Base-by-base conservation (phyloP, 2,797 vertebrate species). In the Bufotes viridis region DNA sequence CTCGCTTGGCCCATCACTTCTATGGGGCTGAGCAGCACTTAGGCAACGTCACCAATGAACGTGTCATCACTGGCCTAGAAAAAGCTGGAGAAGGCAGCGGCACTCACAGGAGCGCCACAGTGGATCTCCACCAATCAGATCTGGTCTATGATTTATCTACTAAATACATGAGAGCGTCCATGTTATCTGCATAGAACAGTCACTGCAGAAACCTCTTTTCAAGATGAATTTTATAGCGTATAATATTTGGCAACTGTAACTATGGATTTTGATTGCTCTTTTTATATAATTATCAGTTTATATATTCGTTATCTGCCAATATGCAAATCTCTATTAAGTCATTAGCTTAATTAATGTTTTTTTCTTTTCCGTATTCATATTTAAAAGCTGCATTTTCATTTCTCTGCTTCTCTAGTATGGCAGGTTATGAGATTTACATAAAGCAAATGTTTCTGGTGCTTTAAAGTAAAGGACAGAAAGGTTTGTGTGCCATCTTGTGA, bases 301-400 rank as follows among this genome's bases (percentile, higher is more conserved):
- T 76, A 76, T 76, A 75, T 76, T 55, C 22, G 49, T 24, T 76
- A 76, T 76, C 74, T 76, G 74, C 49, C 74, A 76, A 76, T 76
- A 55, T 24, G 49, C 49, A 76, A 76, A 76, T 55, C 12, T 53
- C 74, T 51, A 53, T 76, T 76, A 76, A 76, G 49, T 76, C 10
- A 76, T 76, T 55, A 53, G 22, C 74, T 24, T 76, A 76, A 76
- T 76, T 76, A n/a, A 76, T 76, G 74, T 76, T 75, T 75, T 17
- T 17, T 72, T 29, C n/a, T 51, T 75, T 42, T 6, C 34, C 17
- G 42, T 42, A 20, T 72, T 72, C 69, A 74, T 74, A 22, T 74
- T 42, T 49, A 15, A 22, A 49, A 49, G 34, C 15, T 1, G 49
- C 17, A 74, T 51, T 51, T 20, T 53, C 6, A 24, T 76, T 12